Evolutionary conservation across 2,888 invertebrate species (phyloP), one percentile per base, ranked within the genome.

Genomic region (Hydrotaea cyrtoneurina): DNA sequence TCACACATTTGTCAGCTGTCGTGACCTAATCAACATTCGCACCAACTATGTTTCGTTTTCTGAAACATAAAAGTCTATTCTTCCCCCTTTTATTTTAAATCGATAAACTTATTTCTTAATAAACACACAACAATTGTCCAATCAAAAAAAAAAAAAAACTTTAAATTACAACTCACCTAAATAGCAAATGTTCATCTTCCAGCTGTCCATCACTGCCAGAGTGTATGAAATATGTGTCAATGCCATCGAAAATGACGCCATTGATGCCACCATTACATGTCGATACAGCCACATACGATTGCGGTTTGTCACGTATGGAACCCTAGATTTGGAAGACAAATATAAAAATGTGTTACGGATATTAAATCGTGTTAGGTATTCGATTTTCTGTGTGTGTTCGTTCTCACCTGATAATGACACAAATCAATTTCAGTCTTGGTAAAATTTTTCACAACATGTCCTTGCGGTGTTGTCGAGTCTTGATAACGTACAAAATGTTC

Each of bases 271-370:
- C 93, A 86, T 88, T 88, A 90, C 98, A 98, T 4, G 97, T 97
- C 72, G 98, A 97, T 72, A 98, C 90, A 0, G 97, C 97, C 76
- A 95, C 97, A 95, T 96, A 96, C 3, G 98, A 97, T 79, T 94
- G 93, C 0, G 94, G 93, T 87, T 94, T 93, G 81, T 94, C 95
- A 85, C 96, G 93, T 78, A 98, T 94, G 86, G 93, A 94, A 80
- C 98, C 98, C 88, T 93, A 86, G 46, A 46, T 23, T 26, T 50
- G 13, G 23, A 3, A 43, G 50, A 50, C 13, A 71, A 71, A 71
- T 39, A 17, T 43, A 26, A 59, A 13, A 80, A 26, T 1, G 39
- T 39, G 39, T 39, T 8, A 55, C 8, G 2, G 19, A 55, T 55
- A 50, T 50, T 26, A 53, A 17, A 80, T 31, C 13, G 4, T n/a